Evolutionary conservation across 2,888 invertebrate genomes (phyloP).

Genomic region (Lycocerus yunnanus): DNA sequence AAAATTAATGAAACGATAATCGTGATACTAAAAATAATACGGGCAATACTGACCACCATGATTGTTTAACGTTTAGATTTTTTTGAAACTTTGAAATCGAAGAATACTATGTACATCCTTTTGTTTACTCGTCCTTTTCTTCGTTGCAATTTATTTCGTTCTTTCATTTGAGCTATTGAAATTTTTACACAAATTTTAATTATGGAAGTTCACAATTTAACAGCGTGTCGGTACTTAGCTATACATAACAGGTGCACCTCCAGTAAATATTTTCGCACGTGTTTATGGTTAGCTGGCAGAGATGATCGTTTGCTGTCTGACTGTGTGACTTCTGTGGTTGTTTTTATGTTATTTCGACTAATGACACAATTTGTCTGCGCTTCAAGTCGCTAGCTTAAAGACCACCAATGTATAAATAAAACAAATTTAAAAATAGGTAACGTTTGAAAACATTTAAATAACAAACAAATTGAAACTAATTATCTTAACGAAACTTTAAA

Average conservation of each 20-base stretch:
- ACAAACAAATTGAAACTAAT: conserved; percentile 4
- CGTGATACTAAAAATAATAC: not conserved
- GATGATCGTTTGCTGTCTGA: conserved; percentile 42
- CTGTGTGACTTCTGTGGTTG: conserved; percentile 47
- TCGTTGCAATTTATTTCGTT: too few species aligned
- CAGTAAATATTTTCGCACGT: conserved; percentile 40
- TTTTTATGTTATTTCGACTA: conserved; percentile 47
- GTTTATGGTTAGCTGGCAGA: conserved; percentile 41
- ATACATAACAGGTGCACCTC: conserved; percentile 19
- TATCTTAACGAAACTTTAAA: not conserved
- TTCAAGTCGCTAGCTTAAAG: conserved; percentile 44
- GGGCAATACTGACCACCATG: not conserved
- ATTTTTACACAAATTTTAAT: conserved; percentile 1
- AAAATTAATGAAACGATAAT: not conserved
- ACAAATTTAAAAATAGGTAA: conserved; percentile 8
- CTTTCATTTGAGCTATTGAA: not conserved
- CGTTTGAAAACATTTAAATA: conserved; percentile 1
- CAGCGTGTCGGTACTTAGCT: not conserved
- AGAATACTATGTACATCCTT: not conserved
- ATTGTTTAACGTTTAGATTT: not conserved
- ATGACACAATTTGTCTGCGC: conserved; percentile 50
- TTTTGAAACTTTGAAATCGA: too few species aligned
- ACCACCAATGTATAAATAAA: conserved; percentile 42
- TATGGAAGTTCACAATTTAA: not conserved
- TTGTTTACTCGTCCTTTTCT: not conserved